Evolutionary conservation across 1,140 invertebrate genomes (phyloP).

Genomic region (Linepithema humile): DNA sequence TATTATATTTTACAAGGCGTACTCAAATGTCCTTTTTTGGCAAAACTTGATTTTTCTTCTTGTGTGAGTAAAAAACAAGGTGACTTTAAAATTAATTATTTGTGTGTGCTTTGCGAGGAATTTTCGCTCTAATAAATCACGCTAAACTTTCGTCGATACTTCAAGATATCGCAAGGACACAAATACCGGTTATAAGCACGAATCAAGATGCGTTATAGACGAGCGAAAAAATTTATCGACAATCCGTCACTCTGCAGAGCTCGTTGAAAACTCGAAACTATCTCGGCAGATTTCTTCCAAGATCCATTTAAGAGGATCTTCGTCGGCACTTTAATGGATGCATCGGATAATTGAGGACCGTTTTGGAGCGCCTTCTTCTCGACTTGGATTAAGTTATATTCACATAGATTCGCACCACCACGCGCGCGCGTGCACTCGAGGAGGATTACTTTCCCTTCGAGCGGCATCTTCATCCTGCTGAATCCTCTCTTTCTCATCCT

Average conservation of each 20-base stretch:
- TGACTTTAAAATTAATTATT: too few species aligned
- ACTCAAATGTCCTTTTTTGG: neutral
- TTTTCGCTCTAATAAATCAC: slow-evolving; percentile 10
- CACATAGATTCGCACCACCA: slow-evolving; percentile 61
- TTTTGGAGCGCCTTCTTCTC: slow-evolving; percentile 57
- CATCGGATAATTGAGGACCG: slow-evolving; percentile 67
- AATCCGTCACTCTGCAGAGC: neutral
- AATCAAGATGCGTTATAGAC: neutral
- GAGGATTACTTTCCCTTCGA: slow-evolving; percentile 51
- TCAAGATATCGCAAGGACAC: neutral
- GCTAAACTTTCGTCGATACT: neutral
- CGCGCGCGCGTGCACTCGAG: neutral
- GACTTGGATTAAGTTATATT: slow-evolving; percentile 68
- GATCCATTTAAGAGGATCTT: slow-evolving; percentile 64
- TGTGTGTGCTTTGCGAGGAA: neutral
- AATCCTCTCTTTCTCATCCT: neutral
- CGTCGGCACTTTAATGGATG: slow-evolving; percentile 27
- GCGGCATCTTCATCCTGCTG: neutral
- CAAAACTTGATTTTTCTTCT: too few species aligned
- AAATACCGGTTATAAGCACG: slow-evolving; percentile 13
- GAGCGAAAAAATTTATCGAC: neutral
- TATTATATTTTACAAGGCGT: neutral
- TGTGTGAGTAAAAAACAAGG: neutral
- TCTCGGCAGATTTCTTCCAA: slow-evolving; percentile 49
- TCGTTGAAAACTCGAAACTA: slow-evolving; percentile 18